phyloP scores from a whole-genome alignment of 2,113 vertebrate genomes.

The Numida meleagris region DNA sequence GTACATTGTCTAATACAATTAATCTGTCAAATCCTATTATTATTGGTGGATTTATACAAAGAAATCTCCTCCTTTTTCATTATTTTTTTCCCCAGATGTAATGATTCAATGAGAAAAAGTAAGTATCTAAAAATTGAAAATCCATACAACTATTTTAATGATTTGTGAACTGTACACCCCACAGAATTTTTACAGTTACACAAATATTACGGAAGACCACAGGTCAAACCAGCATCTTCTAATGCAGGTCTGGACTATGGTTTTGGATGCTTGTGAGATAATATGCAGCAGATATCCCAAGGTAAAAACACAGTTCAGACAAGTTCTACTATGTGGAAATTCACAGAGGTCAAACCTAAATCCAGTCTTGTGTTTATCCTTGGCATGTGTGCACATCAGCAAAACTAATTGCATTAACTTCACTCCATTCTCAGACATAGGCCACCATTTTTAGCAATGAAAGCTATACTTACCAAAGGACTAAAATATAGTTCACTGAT shows the following conservation, averaged over 20 bases:
- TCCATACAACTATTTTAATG: not conserved
- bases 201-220: not conserved
- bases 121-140: not conserved
- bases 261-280: not conserved
- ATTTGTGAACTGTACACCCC: not conserved
- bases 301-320: not conserved
- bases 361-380: not conserved
- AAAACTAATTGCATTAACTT: not conserved
- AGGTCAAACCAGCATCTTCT: not conserved
- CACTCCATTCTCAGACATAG: not conserved
- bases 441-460: not conserved
- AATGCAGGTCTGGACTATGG: not conserved
- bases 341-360: not conserved
- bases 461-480: not conserved
- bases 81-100: not conserved
- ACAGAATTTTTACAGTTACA: not conserved
- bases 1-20: conserved; percentile 32
- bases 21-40: conserved; percentile 16
- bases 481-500: not conserved
- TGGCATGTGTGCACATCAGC: not conserved
- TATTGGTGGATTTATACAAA: not conserved
- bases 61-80: not conserved
- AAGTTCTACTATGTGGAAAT: not conserved
- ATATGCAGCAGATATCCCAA: not conserved
- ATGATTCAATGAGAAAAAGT: not conserved